Percentiles rank a stretch among this genome's conserved stretches.
Evolutionary conservation across 2,113 vertebrate species (phyloP).

Genomic region (Halcyon senegalensis): DNA sequence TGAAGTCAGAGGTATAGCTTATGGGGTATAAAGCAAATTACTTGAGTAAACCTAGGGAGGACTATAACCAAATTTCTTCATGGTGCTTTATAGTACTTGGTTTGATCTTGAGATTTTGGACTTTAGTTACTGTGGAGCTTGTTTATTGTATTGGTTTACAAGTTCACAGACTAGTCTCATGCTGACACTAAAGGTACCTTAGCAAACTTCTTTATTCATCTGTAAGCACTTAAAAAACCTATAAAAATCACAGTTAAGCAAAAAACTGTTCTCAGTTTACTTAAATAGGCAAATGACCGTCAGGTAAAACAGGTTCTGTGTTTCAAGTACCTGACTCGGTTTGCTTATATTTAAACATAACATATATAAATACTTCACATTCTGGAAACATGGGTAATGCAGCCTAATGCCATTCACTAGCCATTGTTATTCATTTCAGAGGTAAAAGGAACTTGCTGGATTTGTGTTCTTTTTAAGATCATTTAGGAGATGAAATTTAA

Average conservation of each 20-base stretch:
- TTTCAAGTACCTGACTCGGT: background rate
- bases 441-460: background rate
- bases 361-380: background rate
- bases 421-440: background rate
- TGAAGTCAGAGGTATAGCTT: background rate
- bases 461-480: background rate
- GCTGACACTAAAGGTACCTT: background rate
- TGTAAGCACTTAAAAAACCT: background rate
- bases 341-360: background rate
- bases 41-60: background rate
- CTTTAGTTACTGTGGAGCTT: background rate
- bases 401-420: background rate
- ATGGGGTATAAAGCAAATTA: background rate
- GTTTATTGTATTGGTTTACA: accelerated
- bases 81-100: background rate
- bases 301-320: background rate
- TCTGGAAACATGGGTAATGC: background rate
- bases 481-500: background rate
- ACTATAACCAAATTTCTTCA: background rate
- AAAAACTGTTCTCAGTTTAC: background rate
- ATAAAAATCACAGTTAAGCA: background rate
- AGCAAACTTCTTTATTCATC: background rate
- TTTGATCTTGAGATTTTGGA: background rate
- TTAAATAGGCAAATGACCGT: background rate
- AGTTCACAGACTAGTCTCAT: background rate